These are phyloP conservation scores for Hydrozoanthus gracilis DNA, from an alignment of 92 coral and sea anemone species.

Conservation along the genomic window DNA sequence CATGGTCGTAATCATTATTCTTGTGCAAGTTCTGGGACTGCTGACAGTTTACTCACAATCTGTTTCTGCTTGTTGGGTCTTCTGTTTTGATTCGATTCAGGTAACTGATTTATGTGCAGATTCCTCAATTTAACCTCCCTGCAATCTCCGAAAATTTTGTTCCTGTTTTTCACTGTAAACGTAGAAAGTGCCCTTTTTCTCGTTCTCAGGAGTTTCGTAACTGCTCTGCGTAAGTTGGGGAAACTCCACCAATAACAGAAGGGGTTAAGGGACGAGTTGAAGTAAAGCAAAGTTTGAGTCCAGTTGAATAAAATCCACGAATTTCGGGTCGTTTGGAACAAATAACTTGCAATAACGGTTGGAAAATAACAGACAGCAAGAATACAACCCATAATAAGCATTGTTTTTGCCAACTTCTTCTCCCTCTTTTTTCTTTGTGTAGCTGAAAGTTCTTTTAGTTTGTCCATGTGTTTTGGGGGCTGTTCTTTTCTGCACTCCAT, in stretches of 20 bases:
- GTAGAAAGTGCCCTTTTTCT: no score
- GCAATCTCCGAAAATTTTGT: no score
- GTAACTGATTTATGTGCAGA: no score
- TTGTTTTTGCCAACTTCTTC: conserved; percentile 15
- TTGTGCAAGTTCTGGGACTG: no score
- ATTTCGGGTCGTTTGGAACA: neutral
- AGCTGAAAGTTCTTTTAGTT: no score
- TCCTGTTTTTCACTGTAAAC: no score
- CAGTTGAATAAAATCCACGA: neutral
- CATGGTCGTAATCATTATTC: no score
- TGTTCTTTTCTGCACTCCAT: neutral
- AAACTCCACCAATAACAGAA: conserved; percentile 9
- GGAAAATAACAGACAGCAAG: conserved; percentile 11
- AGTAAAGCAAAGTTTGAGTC: neutral
- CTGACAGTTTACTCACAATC: no score
- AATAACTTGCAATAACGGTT: neutral
- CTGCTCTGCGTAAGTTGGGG: neutral
- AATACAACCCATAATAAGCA: neutral
- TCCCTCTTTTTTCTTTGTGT: neutral
- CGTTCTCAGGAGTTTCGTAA: neutral
- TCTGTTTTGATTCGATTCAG: no score
- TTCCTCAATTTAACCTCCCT: no score
- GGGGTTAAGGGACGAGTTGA: neutral
- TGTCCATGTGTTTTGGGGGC: neutral
- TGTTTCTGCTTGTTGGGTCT: no score